Conservation (phyloP, 2,797 vertebrate genomes). For the Rhodeus uyekii region DNA sequence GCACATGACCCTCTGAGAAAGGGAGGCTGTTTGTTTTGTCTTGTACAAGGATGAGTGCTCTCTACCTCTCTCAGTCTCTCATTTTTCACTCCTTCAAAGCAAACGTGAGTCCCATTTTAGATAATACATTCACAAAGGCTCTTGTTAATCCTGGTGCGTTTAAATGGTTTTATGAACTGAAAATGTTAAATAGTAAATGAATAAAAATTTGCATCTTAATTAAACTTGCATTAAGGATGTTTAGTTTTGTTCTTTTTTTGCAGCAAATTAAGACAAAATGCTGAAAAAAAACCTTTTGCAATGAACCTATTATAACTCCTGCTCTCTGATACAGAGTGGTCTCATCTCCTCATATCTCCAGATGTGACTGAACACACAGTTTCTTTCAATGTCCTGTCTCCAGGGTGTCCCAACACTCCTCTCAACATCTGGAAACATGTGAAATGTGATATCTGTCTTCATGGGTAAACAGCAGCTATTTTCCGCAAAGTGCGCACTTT, state of each 20-base stretch:
- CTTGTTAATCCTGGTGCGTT: background rate
- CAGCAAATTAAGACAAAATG: background rate
- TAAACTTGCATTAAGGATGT: background rate
- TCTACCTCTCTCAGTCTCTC: background rate
- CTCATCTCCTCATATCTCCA: background rate
- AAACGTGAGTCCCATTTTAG: background rate
- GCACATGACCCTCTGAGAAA: slow-evolving; percentile 30
- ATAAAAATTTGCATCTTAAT: background rate
- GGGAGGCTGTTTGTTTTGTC: slow-evolving; percentile 39
- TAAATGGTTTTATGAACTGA: background rate
- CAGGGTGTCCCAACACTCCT: slow-evolving; percentile 18
- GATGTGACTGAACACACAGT: slow-evolving; percentile 24
- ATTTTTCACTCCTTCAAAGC: background rate
- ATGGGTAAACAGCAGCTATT: slow-evolving; percentile 43
- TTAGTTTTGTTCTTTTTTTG: background rate
- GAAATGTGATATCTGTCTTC: slow-evolving; percentile 48
- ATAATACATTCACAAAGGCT: slow-evolving; percentile 25
- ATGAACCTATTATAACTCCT: background rate
- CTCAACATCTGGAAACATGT: slow-evolving; percentile 60
- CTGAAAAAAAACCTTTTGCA: background rate
- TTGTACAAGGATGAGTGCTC: slow-evolving; percentile 17
- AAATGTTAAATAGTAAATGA: background rate
- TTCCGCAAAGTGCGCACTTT: slow-evolving; percentile 51
- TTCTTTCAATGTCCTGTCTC: slow-evolving; percentile 6
- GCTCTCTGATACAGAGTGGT: background rate